phyloP scores from a whole-genome alignment of 2,888 invertebrate species.

The Lacanobia oleracea region DNA sequence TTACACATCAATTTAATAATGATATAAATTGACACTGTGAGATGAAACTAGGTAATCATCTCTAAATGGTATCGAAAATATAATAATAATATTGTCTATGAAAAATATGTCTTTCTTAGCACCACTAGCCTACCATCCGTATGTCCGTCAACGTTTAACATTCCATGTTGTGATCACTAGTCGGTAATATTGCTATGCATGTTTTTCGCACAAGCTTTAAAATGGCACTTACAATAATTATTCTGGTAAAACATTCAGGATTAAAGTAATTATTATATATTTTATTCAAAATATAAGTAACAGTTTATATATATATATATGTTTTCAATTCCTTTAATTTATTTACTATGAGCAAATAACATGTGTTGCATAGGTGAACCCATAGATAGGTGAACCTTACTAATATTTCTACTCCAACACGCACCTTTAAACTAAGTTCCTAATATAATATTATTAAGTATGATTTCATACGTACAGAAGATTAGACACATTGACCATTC shows the following conservation, averaged over 20 bases:
- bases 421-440: slow-evolving; percentile 51
- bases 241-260: slow-evolving; percentile 37
- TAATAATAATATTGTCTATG: slow-evolving; percentile 84
- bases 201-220: slow-evolving; percentile 40
- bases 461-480: slow-evolving; percentile 48
- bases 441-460: slow-evolving; percentile 44
- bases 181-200: slow-evolving; percentile 58
- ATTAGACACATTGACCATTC: slow-evolving; percentile 55
- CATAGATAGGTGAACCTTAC: slow-evolving; percentile 1
- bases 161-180: slow-evolving; percentile 55
- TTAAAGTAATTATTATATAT: slow-evolving; percentile 34
- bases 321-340: slow-evolving; percentile 68
- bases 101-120: slow-evolving; percentile 87
- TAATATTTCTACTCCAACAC: slow-evolving; percentile 56
- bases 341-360: slow-evolving; percentile 62
- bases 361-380: slow-evolving; percentile 38
- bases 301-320: slow-evolving; percentile 15
- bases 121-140: slow-evolving; percentile 81
- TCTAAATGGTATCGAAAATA: slow-evolving; percentile 85
- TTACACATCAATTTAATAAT: slow-evolving; percentile 73
- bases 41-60: slow-evolving; percentile 76
- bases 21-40: slow-evolving; percentile 83
- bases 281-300: slow-evolving; percentile 39
- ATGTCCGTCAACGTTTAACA: slow-evolving; percentile 54
- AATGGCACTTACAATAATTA: slow-evolving; percentile 48